Conservation (phyloP, 2,888 invertebrate species). For the Nebria salina region DNA sequence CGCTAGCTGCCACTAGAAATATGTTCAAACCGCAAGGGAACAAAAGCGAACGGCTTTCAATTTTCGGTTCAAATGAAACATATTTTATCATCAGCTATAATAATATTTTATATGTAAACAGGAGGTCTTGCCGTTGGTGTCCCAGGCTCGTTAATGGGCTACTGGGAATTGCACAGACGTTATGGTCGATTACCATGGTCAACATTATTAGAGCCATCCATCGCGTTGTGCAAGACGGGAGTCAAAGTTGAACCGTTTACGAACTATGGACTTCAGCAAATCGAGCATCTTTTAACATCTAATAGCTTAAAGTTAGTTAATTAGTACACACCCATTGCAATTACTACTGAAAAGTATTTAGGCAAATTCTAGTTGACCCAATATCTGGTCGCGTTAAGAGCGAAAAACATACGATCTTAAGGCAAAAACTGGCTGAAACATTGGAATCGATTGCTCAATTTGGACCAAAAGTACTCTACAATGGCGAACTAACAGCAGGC, state of each 20-base stretch:
- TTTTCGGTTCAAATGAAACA: neutral
- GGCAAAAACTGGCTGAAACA: constrained; percentile 63
- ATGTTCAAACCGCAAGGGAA: constrained; percentile 68
- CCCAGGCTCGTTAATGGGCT: constrained; percentile 87
- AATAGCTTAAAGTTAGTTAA: neutral
- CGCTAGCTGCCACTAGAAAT: constrained; percentile 68
- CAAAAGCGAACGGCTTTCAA: constrained; percentile 56
- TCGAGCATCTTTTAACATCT: constrained; percentile 16
- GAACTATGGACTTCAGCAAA: constrained; percentile 37
- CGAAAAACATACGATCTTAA: constrained; percentile 52
- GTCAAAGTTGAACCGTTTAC: constrained; percentile 73
- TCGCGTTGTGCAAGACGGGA: constrained; percentile 75
- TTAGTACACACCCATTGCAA: neutral
- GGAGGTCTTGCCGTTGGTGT: constrained; percentile 80
- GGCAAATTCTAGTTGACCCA: constrained; percentile 70
- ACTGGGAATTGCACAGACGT: constrained; percentile 75
- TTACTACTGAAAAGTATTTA: constrained; percentile 50
- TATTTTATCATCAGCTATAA: neutral
- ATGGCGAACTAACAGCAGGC: constrained; percentile 61
- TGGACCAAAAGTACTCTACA: constrained; percentile 64
- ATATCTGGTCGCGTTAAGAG: constrained; percentile 66
- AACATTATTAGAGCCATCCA: constrained; percentile 79
- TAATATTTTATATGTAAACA: constrained; percentile 50
- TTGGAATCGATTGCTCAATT: constrained; percentile 61
- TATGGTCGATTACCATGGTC: constrained; percentile 82